These are phyloP conservation scores for Microplitis mediator DNA, from an alignment of 1,140 invertebrate species.

Conservation along the genomic window DNA sequence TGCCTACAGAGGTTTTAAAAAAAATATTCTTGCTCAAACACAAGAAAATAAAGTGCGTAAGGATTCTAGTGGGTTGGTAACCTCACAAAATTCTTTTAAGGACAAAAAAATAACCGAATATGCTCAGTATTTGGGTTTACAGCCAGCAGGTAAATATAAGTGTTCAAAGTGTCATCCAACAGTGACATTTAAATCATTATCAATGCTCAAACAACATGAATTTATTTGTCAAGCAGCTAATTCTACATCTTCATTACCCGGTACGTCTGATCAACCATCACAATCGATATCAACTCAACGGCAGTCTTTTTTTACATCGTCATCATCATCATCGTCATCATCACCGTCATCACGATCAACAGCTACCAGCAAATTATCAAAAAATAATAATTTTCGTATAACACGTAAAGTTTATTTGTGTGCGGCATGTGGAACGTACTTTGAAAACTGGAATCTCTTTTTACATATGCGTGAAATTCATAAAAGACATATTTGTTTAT, in stretches of 20 bases:
- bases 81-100: background rate
- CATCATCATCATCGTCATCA: too few species aligned
- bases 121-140: constrained; percentile 74
- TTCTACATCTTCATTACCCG: constrained; percentile 22
- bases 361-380: constrained; percentile 42
- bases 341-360: background rate
- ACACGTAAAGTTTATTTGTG: constrained; percentile 78
- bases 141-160: constrained; percentile 61
- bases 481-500: constrained; percentile 77
- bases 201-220: constrained; percentile 68
- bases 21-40: constrained; percentile 49
- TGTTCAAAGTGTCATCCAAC: constrained; percentile 69
- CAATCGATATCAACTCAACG: too few species aligned
- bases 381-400: constrained; percentile 65
- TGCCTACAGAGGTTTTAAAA: constrained; percentile 54
- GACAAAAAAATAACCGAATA: constrained; percentile 64
- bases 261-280: constrained; percentile 41
- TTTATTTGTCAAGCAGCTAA: constrained; percentile 56
- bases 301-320: too few species aligned
- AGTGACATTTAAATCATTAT: constrained; percentile 66
- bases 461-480: constrained; percentile 80
- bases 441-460: constrained; percentile 83
- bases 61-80: background rate
- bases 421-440: constrained; percentile 78
- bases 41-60: constrained; percentile 39